A percentile compares a stretch with the other conserved stretches of the same genome.
Evolutionary conservation across 2,797 vertebrate species (phyloP).

Genomic region (Pelobates cultripes): DNA sequence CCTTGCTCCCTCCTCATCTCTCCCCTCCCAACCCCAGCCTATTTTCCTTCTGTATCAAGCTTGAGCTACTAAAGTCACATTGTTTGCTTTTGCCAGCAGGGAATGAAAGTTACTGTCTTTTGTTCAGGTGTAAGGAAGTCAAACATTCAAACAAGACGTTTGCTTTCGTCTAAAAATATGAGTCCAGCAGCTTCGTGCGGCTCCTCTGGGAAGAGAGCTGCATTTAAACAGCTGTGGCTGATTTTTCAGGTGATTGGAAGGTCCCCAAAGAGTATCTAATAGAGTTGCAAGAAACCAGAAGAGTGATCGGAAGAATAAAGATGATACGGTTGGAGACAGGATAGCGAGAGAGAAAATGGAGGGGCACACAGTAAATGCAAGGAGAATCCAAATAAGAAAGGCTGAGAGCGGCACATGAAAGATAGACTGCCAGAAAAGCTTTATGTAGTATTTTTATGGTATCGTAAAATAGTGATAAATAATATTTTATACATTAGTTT

Average conservation of each 20-base stretch:
- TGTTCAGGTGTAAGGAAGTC: constrained; percentile 53
- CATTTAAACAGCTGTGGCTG: constrained; percentile 55
- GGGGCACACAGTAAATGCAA: background rate
- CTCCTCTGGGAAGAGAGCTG: constrained; percentile 48
- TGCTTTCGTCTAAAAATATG: constrained; percentile 56
- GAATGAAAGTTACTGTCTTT: constrained; percentile 54
- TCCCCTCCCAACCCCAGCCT: constrained; percentile 32
- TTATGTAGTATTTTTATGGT: no score
- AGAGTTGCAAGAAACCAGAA: constrained; percentile 43
- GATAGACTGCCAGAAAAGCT: background rate
- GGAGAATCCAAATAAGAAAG: constrained; percentile 15
- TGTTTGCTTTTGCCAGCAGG: constrained; percentile 53
- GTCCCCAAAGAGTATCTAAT: constrained; percentile 56
- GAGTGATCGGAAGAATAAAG: constrained; percentile 43
- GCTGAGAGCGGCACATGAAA: constrained; percentile 28
- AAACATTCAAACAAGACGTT: constrained; percentile 56
- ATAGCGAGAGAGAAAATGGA: constrained; percentile 20
- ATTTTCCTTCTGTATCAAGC: constrained; percentile 52
- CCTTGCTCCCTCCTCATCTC: constrained; percentile 56
- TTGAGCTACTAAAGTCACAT: constrained; percentile 34
- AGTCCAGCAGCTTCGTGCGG: constrained; percentile 44
- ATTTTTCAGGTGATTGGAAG: constrained; percentile 57
- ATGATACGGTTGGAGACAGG: constrained; percentile 39
- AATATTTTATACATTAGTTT: no score
- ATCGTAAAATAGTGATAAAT: no score